Base-by-base conservation (phyloP, 2,797 vertebrate species). In the Sebastes hopkinsi region DNA sequence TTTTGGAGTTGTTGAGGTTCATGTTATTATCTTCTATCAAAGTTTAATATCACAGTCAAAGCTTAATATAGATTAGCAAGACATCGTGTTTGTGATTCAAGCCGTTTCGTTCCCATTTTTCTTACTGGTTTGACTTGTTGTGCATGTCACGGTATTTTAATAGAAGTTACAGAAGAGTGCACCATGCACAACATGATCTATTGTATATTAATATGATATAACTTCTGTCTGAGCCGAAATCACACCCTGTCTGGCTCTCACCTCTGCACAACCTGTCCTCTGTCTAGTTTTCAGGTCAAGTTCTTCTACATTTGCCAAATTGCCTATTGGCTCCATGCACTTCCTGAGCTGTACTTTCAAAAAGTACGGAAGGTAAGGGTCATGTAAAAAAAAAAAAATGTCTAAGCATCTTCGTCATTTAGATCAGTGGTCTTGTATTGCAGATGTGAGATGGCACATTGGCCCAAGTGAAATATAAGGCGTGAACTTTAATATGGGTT, bases 281-380 rank as follows among this genome's bases (percentile, higher is more conserved):
- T 84, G 72, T 88, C 67, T 80, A 97, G 97, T 79, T 97, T 97
- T 94, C 96, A 97, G 95, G 96, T 97, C 83, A 97, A 97, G 94
- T 96, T 97, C 94, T 97, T 97, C 95, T 97, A 96, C 92, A 94
- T 97, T 93, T 97, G 96, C 92, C 97, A 97, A 95, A 96, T 97
- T 82, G 96, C 96, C 77, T 97, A 97, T 91, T 97, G 96, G 97
- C 90, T 97, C 89, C 97, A 97, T 52, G 93, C 96, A 62, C 92
- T 97, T 89, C 96, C 94, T 7, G 96, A 97, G 85, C 93, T 97
- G 32, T 97, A 97, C 89, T 97, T 97, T 87, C 96, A 97, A 90
- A 97, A 96, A 95, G 95, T 96, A 59, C 88, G 89, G 81, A 97
- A 97, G 96, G 97, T 97, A 92, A 93, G 88, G 10, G 10, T 58